Evolutionary conservation across 2,888 invertebrate species (phyloP).

Genomic region (Agriopis leucophaearia): DNA sequence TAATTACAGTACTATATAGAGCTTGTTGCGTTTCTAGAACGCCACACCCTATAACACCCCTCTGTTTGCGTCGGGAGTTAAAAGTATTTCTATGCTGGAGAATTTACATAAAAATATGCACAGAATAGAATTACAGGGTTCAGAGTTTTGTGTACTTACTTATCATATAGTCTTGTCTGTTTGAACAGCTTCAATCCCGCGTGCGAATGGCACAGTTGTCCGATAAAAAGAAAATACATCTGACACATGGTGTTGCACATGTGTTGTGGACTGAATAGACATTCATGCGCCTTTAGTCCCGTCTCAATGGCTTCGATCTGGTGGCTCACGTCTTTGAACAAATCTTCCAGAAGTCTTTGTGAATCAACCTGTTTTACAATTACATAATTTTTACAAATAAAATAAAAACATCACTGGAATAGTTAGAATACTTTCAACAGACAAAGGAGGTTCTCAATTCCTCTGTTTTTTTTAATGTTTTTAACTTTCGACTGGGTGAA

Average conservation of each 20-base stretch:
- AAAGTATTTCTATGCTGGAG: too few relatives aligned
- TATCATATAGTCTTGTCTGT: conserved; percentile 90
- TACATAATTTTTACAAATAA: not conserved
- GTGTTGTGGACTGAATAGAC: conserved; percentile 94
- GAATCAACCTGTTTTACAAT: conserved; percentile 86
- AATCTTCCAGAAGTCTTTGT: conserved; percentile 90
- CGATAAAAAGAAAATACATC: conserved; percentile 97
- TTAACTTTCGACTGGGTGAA: too few relatives aligned
- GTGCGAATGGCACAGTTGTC: conserved; percentile 92
- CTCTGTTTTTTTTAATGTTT: too few relatives aligned
- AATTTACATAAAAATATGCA: not conserved
- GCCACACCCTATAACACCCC: too few relatives aligned
- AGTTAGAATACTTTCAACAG: too few relatives aligned
- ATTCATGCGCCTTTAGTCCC: conserved; percentile 93
- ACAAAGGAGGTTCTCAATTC: too few relatives aligned
- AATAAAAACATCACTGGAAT: too few relatives aligned
- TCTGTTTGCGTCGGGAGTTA: too few relatives aligned
- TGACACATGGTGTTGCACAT: conserved; percentile 96
- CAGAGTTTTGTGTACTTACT: conserved; percentile 79
- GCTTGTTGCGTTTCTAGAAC: too few relatives aligned
- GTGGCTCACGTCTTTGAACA: conserved; percentile 92
- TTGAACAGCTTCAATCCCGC: conserved; percentile 90
- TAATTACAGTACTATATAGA: too few relatives aligned
- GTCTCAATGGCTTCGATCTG: conserved; percentile 91
- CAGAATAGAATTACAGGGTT: too few relatives aligned